Base-by-base conservation (phyloP, 2,797 vertebrate species). In the Tachyglossus aculeatus region DNA sequence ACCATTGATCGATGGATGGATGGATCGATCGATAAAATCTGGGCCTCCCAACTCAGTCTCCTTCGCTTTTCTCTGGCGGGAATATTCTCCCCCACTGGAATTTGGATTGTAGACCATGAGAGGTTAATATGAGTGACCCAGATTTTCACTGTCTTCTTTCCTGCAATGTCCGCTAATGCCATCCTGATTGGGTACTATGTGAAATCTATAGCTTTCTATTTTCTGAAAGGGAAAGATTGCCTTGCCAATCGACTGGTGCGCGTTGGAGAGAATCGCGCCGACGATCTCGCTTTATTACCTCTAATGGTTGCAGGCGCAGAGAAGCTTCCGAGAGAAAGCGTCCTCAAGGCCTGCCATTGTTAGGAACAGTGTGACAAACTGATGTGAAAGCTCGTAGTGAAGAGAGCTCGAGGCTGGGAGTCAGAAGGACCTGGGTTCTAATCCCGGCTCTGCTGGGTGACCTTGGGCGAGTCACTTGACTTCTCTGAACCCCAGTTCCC, bases 261-360 rank as follows among this genome's bases (percentile, higher is more conserved):
- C 29, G 47, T 38, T 75, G 63, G 72, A 78, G 50, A 71, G 51
- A 81, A 78, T 69, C 61, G 45, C 66, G 71, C 54, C 65, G 67
- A 15, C n/a, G 69, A 80, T 80, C 64, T 86, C 39, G 66, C 7
- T 77, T 85, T 76, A 81, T 79, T 84, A 69, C 50, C 51, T 60
- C 80, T 70, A 78, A 54, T 59, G 62, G 38, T 55, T 33, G 71
- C 80, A 79, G 52, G 78, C 58, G 33, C 7, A 65, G 25, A 81
- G n/a, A 62, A 51, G 33, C 25, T 63, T 70, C 68, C 84, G 67
- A 78, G 65, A 71, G 62, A 4, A 13, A 60, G 69, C 19, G 4
- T 59, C 62, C 36, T 77, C 62, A 59, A 55, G 60, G 73, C 57
- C 71, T 32, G 25, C 31, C 34, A 12, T 27, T 57, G 3, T 77